Percentiles rank a stretch among this genome's conserved stretches.
Evolutionary conservation across 2,113 vertebrate species (phyloP).

Genomic region (Regulus satrapa): DNA sequence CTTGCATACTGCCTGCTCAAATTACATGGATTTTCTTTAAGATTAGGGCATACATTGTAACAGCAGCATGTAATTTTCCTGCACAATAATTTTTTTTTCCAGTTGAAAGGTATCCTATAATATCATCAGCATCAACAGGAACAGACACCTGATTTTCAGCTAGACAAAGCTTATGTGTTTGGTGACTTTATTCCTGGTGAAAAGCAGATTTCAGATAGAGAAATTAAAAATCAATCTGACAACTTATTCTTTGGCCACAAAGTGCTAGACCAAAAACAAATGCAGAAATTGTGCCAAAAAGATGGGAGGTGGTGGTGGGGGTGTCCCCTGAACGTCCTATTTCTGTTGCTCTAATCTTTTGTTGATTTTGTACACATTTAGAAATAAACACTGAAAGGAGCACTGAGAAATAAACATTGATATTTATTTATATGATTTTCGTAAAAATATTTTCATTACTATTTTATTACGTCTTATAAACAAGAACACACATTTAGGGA

Average conservation of each 20-base stretch:
- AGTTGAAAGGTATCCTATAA: slow-evolving; percentile 67
- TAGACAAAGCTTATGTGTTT: slow-evolving; percentile 42
- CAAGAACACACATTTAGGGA: background rate
- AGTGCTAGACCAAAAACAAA: slow-evolving; percentile 13
- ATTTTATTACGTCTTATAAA: no score
- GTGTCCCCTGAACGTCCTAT: background rate
- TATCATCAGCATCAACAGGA: slow-evolving; percentile 60
- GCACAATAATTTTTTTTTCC: slow-evolving; percentile 67
- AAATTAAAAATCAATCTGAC: background rate
- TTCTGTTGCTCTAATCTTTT: background rate
- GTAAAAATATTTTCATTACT: no score
- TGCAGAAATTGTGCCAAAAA: background rate
- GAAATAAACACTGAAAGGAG: background rate
- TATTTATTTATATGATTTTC: no score
- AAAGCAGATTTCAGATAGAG: slow-evolving; percentile 38
- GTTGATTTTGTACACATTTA: background rate
- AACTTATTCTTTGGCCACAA: slow-evolving; percentile 22
- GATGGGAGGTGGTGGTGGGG: rapidly evolving
- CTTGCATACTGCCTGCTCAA: slow-evolving; percentile 34
- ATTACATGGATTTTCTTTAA: slow-evolving; percentile 64
- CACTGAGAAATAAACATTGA: no score
- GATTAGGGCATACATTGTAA: slow-evolving; percentile 61
- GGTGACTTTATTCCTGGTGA: slow-evolving; percentile 28
- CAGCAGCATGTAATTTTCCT: slow-evolving; percentile 68
- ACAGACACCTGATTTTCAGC: slow-evolving; percentile 61